Evolutionary conservation across 2,888 invertebrate genomes (phyloP).

Genomic region (Orthonychiurus folsomi): DNA sequence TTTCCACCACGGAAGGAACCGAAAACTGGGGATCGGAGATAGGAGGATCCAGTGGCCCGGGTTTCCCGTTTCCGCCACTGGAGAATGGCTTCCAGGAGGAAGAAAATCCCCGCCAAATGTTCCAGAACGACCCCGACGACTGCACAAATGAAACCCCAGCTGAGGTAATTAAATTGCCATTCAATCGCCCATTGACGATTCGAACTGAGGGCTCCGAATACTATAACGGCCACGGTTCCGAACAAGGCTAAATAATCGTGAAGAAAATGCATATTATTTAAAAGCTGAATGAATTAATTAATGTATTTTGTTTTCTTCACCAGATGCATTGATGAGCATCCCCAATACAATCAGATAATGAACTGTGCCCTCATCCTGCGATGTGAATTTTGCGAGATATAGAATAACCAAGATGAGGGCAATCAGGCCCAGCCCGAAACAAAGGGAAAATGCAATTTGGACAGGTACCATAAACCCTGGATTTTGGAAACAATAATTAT

Average conservation of each 20-base stretch:
- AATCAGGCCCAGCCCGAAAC: constrained; percentile 66
- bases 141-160: constrained; percentile 85
- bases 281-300: neutral
- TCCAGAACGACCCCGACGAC: constrained; percentile 66
- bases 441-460: constrained; percentile 83
- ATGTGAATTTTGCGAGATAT: constrained; percentile 73
- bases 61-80: constrained; percentile 46
- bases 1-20: neutral
- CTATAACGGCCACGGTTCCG: constrained; percentile 71
- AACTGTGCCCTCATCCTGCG: constrained; percentile 66
- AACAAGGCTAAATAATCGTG: constrained; percentile 54
- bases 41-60: constrained; percentile 10
- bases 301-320: constrained; percentile 45
- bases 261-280: constrained; percentile 2
- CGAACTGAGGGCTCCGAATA: constrained; percentile 79
- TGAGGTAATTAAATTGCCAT: constrained; percentile 87
- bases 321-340: constrained; percentile 55
- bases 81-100: constrained; percentile 69
- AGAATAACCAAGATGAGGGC: constrained; percentile 65
- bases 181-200: constrained; percentile 90
- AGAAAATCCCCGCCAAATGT: constrained; percentile 62
- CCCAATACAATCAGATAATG: constrained; percentile 59
- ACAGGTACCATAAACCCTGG: constrained; percentile 88
- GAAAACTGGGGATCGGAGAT: neutral
- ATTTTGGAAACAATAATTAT: no score